Percentiles rank a stretch among this genome's conserved stretches.
Evolutionary conservation across 2,113 vertebrate species (phyloP).

Genomic region (Hippocampus comes): DNA sequence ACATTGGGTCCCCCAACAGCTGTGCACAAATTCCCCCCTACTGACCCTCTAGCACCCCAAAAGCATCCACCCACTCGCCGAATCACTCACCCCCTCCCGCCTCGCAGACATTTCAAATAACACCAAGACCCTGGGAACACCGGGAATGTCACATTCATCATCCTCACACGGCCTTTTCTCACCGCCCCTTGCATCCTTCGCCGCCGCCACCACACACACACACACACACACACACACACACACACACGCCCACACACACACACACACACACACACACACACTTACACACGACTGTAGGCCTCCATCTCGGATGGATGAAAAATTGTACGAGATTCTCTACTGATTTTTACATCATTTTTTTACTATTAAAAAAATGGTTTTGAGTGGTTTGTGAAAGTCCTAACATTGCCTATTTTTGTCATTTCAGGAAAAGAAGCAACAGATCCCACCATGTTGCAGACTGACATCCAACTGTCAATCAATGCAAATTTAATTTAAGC

Average conservation of each 20-base stretch:
- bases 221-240: conserved; percentile 5
- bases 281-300: no score
- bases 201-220: neutral
- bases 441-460: neutral
- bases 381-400: neutral
- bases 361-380: no score
- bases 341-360: no score
- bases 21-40: conserved; percentile 73
- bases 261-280: no score
- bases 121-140: conserved; percentile 88
- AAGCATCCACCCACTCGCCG: neutral
- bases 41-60: neutral
- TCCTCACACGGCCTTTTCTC: conserved; percentile 59
- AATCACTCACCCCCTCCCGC: neutral
- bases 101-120: conserved; percentile 42
- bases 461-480: neutral
- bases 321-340: no score
- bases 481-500: neutral
- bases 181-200: neutral
- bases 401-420: neutral
- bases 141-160: conserved; percentile 92
- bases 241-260: no score
- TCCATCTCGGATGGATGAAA: no score
- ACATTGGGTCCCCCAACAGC: conserved; percentile 76
- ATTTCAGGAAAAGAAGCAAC: neutral